Percentiles rank a stretch among this genome's conserved stretches.
phyloP scores from a whole-genome alignment of 2,888 invertebrate species.

The Cryptocephalus primarius region DNA sequence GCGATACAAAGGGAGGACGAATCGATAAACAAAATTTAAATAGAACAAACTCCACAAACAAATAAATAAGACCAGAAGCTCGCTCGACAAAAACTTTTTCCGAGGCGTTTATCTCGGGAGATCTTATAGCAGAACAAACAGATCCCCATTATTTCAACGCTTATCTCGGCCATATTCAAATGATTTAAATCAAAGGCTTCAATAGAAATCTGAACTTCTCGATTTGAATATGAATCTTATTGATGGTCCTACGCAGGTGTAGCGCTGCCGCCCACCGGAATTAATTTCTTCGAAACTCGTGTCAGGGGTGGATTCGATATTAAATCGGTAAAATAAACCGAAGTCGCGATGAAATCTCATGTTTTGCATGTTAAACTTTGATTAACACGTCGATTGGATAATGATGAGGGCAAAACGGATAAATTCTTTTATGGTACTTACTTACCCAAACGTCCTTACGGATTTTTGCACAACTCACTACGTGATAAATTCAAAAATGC shows the following conservation, averaged over 20 bases:
- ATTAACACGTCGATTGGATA: too few species aligned
- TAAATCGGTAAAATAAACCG: too few species aligned
- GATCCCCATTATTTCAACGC: slow-evolving; percentile 15
- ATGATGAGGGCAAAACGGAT: too few species aligned
- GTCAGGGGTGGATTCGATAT: too few species aligned
- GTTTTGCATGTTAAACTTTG: too few species aligned
- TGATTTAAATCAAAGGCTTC: slow-evolving; percentile 19
- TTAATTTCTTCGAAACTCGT: slow-evolving; percentile 1
- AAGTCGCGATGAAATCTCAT: too few species aligned
- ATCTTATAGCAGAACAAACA: slow-evolving; percentile 9
- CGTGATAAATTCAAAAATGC: too few species aligned
- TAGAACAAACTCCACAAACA: slow-evolving; percentile 8
- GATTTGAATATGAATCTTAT: slow-evolving; percentile 23
- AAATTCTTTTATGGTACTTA: too few species aligned
- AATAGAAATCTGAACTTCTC: slow-evolving; percentile 15
- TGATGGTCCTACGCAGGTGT: slow-evolving; percentile 23
- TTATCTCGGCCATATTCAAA: slow-evolving; percentile 18
- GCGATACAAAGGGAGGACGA: neutral
- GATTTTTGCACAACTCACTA: too few species aligned
- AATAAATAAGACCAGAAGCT: slow-evolving; percentile 13
- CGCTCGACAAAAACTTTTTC: slow-evolving; percentile 10
- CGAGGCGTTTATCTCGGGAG: slow-evolving; percentile 13
- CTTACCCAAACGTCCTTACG: too few species aligned
- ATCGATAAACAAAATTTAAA: slow-evolving; percentile 6
- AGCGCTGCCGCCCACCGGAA: slow-evolving; percentile 9